A percentile compares a stretch with the other conserved stretches of the same genome.
Conservation (phyloP, 64 coral and sea anemone species). For the Catalaphyllia jardinei region DNA sequence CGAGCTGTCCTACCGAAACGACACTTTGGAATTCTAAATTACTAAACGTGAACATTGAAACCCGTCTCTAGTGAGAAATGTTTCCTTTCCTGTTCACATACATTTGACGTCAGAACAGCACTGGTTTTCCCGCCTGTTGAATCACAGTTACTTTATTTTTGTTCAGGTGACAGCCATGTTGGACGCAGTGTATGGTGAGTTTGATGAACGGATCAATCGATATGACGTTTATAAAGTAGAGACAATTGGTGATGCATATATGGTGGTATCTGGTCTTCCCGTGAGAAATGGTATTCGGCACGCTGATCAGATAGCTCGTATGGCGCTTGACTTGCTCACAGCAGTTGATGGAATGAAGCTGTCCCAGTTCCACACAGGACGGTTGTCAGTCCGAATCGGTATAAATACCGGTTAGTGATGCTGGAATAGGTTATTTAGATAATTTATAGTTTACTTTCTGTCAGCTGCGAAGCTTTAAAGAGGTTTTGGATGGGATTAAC, state of each 20-base stretch:
- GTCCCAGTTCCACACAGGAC: not conserved
- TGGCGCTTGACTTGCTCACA: slow-evolving; percentile 42
- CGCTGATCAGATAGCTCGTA: slow-evolving; percentile 49
- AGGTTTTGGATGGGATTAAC: no score
- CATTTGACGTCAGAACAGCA: no score
- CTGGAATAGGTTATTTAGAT: not conserved
- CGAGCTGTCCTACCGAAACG: no score
- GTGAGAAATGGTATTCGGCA: slow-evolving; percentile 33
- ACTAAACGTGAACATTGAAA: no score
- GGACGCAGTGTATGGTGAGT: slow-evolving; percentile 22
- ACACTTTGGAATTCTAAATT: no score
- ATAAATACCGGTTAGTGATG: slow-evolving; percentile 52
- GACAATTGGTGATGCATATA: slow-evolving; percentile 73
- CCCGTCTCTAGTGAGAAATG: no score
- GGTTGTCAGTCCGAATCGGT: slow-evolving; percentile 32
- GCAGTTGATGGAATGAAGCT: not conserved
- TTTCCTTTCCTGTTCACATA: no score
- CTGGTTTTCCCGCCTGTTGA: no score
- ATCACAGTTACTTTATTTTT: no score
- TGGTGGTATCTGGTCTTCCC: slow-evolving; percentile 56
- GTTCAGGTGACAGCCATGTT: slow-evolving; percentile 18
- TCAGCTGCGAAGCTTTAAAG: no score
- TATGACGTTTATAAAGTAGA: slow-evolving; percentile 75
- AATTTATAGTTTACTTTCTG: no score
- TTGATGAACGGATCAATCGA: slow-evolving; percentile 43